phyloP scores from a whole-genome alignment of 2,888 invertebrate genomes.

The Cephus spinipes region DNA sequence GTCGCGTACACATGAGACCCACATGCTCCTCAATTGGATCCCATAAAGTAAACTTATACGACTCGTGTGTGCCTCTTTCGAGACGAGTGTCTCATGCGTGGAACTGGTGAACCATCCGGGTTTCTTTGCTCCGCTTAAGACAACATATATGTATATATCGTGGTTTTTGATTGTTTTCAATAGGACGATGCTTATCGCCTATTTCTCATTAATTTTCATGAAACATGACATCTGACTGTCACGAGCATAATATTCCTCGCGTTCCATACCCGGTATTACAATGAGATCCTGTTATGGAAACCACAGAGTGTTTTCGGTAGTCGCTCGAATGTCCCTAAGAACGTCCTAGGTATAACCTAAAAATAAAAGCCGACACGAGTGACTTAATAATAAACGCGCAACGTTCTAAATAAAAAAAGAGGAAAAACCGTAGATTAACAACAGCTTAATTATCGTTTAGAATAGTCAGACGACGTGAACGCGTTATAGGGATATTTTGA shows the following conservation, averaged over 20 bases:
- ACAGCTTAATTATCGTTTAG: background rate
- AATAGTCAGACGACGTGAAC: background rate
- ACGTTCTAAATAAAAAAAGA: background rate
- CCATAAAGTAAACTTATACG: constrained; percentile 18
- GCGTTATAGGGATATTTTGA: background rate
- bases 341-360: background rate
- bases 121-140: constrained; percentile 10
- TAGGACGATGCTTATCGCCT: background rate
- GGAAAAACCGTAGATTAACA: background rate
- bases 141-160: constrained; percentile 9
- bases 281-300: background rate
- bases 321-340: background rate
- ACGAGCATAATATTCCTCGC: background rate
- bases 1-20: constrained; percentile 13
- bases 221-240: background rate
- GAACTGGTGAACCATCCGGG: constrained; percentile 8
- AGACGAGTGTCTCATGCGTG: background rate
- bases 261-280: background rate
- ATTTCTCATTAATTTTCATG: background rate
- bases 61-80: background rate
- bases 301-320: background rate
- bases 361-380: background rate
- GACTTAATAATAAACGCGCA: background rate
- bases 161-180: constrained; percentile 32
- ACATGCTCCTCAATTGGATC: constrained; percentile 22